Base-by-base conservation (phyloP, 2,797 vertebrate species). In the Pagetopsis macropterus region DNA sequence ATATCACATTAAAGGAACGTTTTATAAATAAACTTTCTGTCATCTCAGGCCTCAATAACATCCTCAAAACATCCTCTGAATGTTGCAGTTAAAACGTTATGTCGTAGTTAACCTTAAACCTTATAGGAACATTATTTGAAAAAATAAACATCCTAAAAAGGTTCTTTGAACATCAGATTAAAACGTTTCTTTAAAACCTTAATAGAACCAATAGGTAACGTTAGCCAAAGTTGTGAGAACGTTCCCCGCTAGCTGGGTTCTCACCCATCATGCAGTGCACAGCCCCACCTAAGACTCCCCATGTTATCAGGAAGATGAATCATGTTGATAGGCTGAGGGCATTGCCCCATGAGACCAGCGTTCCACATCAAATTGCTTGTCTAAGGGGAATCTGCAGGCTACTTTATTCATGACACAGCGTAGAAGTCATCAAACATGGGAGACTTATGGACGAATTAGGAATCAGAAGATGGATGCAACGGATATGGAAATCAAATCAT, bases 251-350 rank as follows among this genome's bases (percentile, higher is more conserved):
- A 23, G 23, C 23, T 23, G 23, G 23, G 2, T 23, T 23, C 52
- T 48, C 75, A 59, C 61, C 61, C 78, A 67, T 60, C 71, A 72
- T 44, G 50, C 75, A 59, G 45, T 40, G 72, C 55, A 23, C 72
- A 65, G 63, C 27, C 16, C 69, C 66, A 13, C 13, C 9, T 44
- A 65, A 67, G 44, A 85, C 71, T 71, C 75, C 23, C 23, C 23
- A 9, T 46, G 66, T 70, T 86, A 89, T 90, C 87, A 85, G 11
- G 27, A 49, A 80, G 86, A 90, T 88, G 79, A 66, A 90, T 89
- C 87, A 48, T 49, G 27, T 45, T 85, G 88, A 90, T 90, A 85
- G 83, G 65, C 60, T 69, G 76, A 85, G 84, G 56, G 84, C 84
- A 64, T 62, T 65, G 86, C 81, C 73, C 80, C 75, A 5, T 65